Evolutionary conservation across 1,140 invertebrate genomes (phyloP), one percentile per base, ranked within the genome.

Genomic region (Brachionus sp.): DNA sequence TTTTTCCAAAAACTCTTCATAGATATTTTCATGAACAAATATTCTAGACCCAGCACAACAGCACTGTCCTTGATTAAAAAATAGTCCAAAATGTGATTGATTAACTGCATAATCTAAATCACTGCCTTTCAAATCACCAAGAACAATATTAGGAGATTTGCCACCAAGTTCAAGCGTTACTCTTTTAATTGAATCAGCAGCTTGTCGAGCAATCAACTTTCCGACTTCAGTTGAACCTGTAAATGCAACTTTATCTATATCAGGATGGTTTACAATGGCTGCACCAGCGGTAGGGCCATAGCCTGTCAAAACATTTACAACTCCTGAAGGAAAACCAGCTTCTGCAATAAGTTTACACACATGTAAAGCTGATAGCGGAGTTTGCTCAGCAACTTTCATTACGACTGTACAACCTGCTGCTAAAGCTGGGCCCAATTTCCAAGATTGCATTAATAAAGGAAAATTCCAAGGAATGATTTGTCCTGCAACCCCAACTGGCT

Each of bases 401-500:
- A 98, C 91, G 35, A 96, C 90, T 0, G 93, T 95, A 86, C 95
- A 96, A 42, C 96, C 96, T 84, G 93, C 93, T 5, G 93, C 92
- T 50, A 96, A 87, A 5, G 94, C 94, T 3, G 96, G 94, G 0
- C 91, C 97, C 53, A 98, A 89, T 90, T 99, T 99, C 96, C 96
- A 98, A 1, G 95, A 92, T 87, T 94, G 92, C 96, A 99, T 98
- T 77, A 98, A 87, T 33, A 98, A 86, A 0, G 96, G 96, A 87
- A 98, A 98, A 90, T 57, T 75, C 64, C 66, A 53, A 35, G 83
- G 96, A 84, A 98, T 98, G 82, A 98, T 98, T 89, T 98, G 95
- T 29, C 94, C 97, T 90, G 95, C 98, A 53, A 99, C 95, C 57
- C 97, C 97, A 29, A 98, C 93, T 1, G 97, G 96, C 88, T 99